phyloP scores from a whole-genome alignment of 2,113 vertebrate species.

The Lampris incognitus region DNA sequence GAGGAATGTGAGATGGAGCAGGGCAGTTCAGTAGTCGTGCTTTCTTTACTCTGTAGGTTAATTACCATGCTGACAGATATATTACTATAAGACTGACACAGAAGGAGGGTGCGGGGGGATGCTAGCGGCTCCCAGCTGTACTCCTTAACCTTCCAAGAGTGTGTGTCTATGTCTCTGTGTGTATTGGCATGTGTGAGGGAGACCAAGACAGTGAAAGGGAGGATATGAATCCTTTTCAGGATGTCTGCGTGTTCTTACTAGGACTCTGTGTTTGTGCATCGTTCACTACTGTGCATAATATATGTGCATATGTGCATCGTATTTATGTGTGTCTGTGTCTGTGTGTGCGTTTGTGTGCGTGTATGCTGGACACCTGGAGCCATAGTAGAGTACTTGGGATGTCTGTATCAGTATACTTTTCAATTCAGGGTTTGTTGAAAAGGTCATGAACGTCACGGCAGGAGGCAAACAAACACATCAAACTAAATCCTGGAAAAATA shows the following conservation, averaged over 20 bases:
- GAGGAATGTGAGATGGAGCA: conserved; percentile 67
- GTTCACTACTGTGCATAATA: conserved; percentile 10
- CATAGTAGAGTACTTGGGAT: conserved; percentile 60
- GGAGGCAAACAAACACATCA: conserved; percentile 70
- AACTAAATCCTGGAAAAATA: conserved; percentile 27
- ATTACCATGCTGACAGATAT: conserved; percentile 78
- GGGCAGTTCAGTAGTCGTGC: conserved; percentile 76
- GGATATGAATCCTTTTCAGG: conserved; percentile 1
- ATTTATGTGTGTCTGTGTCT: background rate
- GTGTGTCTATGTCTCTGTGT: conserved; percentile 1
- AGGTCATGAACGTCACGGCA: conserved; percentile 48
- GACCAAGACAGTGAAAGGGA: conserved; percentile 29
- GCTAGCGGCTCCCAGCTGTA: conserved; percentile 63
- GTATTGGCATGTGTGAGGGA: conserved; percentile 21
- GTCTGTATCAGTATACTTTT: conserved; percentile 61
- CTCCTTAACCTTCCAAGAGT: conserved; percentile 62
- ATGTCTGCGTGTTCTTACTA: conserved; percentile 8
- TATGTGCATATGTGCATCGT: conserved; percentile 15
- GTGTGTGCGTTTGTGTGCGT: conserved; percentile 1
- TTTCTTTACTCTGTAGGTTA: conserved; percentile 77
- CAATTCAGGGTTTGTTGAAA: conserved; percentile 69
- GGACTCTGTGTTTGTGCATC: conserved; percentile 9
- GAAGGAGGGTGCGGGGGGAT: conserved; percentile 40
- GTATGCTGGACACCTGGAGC: conserved; percentile 66
- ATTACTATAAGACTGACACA: conserved; percentile 70